Base-by-base conservation (phyloP, 1,140 invertebrate genomes). In the Aphelinus certus region DNA sequence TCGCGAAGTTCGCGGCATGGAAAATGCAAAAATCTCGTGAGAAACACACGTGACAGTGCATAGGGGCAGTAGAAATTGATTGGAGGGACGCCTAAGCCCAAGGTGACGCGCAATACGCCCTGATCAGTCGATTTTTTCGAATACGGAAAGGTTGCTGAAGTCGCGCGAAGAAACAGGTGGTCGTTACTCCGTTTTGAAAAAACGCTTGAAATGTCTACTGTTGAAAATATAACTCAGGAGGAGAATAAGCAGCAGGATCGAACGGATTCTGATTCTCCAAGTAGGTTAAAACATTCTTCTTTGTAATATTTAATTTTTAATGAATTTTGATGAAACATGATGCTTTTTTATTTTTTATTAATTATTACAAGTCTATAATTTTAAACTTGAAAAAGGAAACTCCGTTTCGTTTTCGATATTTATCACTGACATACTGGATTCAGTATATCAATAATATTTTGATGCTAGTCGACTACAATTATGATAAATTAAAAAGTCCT, bases 211-310 rank as follows among this genome's bases (percentile, higher is more conserved):
- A 51, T 45, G 2, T 71, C 9, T 61, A 69, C 42, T 46, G 71
- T 76, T 70, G 75, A 76, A n/a, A 76, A 53, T 47, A 76, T 73
- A 58, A 53, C 55, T 1, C 75, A 76, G 66, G 75, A 73, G 51
- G 73, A 76, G 56, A 73, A 47, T 45, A 65, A 76, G 48, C 71
- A 65, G 1, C 75, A 73, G 45, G 75, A 76, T 43, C 2, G 51
- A 10, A 57, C 75, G 70, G 75, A 76, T 67, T 5, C 47, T 49
- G 75, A 76, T 48, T 9, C 71, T 68, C 75, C 72, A 73, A 72
- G 75, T 76, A 76, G 63, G 70, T 76, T 72, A 69, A 72, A 58
- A 55, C 64, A 66, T 53, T 55, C 10, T 49, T 64, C 10, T 53
- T 45, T 49, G 6, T 56, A 1, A 43, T 1, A 10, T n/a, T 55